Evolutionary conservation across 2,113 vertebrate genomes (phyloP).

Genomic region (Vidua chalybeata): DNA sequence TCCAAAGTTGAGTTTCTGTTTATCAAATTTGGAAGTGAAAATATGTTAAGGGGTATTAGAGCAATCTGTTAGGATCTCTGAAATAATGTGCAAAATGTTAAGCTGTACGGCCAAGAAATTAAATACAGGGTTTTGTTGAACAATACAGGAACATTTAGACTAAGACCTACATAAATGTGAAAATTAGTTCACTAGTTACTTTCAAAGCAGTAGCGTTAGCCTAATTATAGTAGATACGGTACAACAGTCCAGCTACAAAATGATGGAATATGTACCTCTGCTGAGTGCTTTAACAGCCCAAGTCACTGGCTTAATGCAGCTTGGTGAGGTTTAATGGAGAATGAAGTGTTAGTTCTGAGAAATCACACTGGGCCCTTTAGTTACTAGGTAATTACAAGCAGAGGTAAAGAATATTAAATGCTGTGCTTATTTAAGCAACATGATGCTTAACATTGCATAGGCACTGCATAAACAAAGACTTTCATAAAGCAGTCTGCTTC

Average conservation of each 20-base stretch:
- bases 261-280: background rate
- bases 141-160: background rate
- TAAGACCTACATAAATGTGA: background rate
- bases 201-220: background rate
- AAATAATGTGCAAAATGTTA: background rate
- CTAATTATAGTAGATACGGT: background rate
- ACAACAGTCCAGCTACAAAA: background rate
- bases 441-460: background rate
- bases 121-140: background rate
- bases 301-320: background rate
- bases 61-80: background rate
- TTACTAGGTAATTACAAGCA: conserved; percentile 13
- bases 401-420: conserved; percentile 28
- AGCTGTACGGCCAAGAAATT: background rate
- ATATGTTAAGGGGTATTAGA: background rate
- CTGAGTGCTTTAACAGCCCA: background rate
- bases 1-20: background rate
- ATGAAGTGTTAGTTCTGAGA: background rate
- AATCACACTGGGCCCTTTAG: background rate
- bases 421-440: conserved; percentile 18
- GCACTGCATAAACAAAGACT: background rate
- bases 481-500: background rate
- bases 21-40: background rate
- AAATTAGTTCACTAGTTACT: background rate
- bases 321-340: background rate